Percentiles rank a stretch among this genome's conserved stretches.
phyloP scores from a whole-genome alignment of 2,888 invertebrate genomes.

The Noctuana brunneofusca region DNA sequence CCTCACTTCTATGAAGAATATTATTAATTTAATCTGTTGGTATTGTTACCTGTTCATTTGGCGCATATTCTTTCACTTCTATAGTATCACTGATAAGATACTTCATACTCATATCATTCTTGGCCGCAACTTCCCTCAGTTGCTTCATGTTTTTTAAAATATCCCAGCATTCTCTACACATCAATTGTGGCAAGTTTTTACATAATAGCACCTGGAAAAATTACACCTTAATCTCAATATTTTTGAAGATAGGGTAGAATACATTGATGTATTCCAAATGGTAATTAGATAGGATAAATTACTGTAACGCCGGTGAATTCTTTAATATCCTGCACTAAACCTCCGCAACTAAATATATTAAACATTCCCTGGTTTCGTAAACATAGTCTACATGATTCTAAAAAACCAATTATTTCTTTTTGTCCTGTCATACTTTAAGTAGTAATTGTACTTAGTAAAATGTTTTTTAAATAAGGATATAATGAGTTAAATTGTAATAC shows the following conservation, averaged over 20 bases:
- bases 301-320: constrained; percentile 11
- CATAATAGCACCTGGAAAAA: constrained; percentile 14
- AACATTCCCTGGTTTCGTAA: not conserved
- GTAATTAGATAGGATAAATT: not conserved
- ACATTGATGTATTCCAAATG: not conserved
- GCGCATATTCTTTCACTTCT: constrained; percentile 14
- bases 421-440: constrained; percentile 6
- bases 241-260: not conserved
- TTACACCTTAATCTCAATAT: not conserved
- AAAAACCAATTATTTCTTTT: not conserved
- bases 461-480: no score
- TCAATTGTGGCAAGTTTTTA: constrained; percentile 53
- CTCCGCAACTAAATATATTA: constrained; percentile 9
- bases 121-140: constrained; percentile 47
- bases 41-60: constrained; percentile 10
- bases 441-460: no score
- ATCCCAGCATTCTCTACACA: constrained; percentile 53
- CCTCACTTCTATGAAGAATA: not conserved
- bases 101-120: constrained; percentile 49
- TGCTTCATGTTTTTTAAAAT: constrained; percentile 47
- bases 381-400: constrained; percentile 9
- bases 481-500: no score
- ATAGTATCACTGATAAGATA: constrained; percentile 43
- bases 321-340: constrained; percentile 6
- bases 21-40: no score